Evolutionary conservation across 1,140 invertebrate genomes (phyloP).

Genomic region (Drosophila bocqueti): DNA sequence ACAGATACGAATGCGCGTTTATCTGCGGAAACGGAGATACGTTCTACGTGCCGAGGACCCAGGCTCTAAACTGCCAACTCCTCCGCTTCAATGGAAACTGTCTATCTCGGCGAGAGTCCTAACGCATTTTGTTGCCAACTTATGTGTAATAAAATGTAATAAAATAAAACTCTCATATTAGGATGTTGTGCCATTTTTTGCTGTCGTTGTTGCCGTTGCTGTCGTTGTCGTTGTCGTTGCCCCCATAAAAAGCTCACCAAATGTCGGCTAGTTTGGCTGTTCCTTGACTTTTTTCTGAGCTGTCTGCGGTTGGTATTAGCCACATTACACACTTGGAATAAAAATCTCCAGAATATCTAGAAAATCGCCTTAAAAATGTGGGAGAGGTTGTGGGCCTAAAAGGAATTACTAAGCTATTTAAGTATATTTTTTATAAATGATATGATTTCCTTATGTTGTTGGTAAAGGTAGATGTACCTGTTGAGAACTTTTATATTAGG

Average conservation of each 20-base stretch:
- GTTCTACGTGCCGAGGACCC: slow-evolving; percentile 65
- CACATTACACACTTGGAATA: slow-evolving; percentile 53
- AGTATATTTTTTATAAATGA: background rate
- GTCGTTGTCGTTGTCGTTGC: slow-evolving; percentile 6
- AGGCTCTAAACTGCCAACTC: slow-evolving; percentile 70
- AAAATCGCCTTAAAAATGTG: background rate
- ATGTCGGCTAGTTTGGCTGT: slow-evolving; percentile 53
- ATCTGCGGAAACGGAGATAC: slow-evolving; percentile 81
- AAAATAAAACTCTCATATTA: slow-evolving; percentile 81
- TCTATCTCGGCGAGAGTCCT: slow-evolving; percentile 26
- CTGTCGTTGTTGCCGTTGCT: background rate
- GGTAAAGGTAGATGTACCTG: background rate
- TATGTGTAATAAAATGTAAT: slow-evolving; percentile 82
- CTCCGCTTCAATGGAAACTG: slow-evolving; percentile 45
- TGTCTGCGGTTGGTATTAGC: slow-evolving; percentile 51
- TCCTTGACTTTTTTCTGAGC: slow-evolving; percentile 1
- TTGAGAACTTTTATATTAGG: background rate
- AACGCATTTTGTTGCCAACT: slow-evolving; percentile 73
- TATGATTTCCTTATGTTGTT: background rate
- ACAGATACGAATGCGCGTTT: slow-evolving; percentile 71
- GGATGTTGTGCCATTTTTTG: slow-evolving; percentile 63
- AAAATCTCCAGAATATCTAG: background rate
- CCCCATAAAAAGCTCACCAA: slow-evolving; percentile 61
- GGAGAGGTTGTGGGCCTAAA: background rate
- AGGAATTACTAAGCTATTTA: background rate